Evolutionary conservation across 2,113 vertebrate species (phyloP).

Genomic region (Bagarius yarrelli): DNA sequence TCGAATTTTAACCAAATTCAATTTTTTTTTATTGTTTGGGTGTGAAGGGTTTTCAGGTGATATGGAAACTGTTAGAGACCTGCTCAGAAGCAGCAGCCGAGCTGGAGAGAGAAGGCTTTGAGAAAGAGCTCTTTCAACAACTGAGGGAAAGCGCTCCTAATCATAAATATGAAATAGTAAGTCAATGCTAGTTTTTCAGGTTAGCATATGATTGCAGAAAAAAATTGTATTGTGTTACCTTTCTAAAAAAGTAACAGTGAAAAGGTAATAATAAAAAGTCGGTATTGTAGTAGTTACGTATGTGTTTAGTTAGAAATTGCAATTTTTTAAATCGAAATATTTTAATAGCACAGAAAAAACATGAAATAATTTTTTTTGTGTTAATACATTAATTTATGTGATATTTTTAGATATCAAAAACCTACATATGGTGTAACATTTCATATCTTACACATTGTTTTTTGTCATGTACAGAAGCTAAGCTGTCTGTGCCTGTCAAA

Average conservation of each 20-base stretch:
- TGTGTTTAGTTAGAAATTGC: too few relatives aligned
- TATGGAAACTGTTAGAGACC: slow-evolving; percentile 78
- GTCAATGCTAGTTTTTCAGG: slow-evolving; percentile 38
- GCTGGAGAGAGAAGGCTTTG: slow-evolving; percentile 81
- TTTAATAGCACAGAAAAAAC: too few relatives aligned
- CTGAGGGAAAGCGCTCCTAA: slow-evolving; percentile 73
- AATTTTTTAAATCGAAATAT: too few relatives aligned
- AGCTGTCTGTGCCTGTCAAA: slow-evolving; percentile 86
- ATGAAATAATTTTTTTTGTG: too few relatives aligned
- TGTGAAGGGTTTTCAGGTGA: slow-evolving; percentile 79
- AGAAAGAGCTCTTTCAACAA: slow-evolving; percentile 83
- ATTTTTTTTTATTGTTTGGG: not conserved
- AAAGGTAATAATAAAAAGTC: not conserved
- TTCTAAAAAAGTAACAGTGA: not conserved
- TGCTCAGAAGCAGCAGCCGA: slow-evolving; percentile 78
- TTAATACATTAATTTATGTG: too few relatives aligned
- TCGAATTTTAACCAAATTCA: too few relatives aligned
- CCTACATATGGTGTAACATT: not conserved
- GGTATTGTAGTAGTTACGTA: not conserved
- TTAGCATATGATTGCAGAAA: slow-evolving; percentile 26
- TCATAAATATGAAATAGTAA: slow-evolving; percentile 73
- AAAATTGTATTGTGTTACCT: not conserved
- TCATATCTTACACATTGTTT: not conserved
- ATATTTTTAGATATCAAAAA: not conserved
- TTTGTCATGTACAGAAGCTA: slow-evolving; percentile 76